A percentile compares a stretch with the other conserved stretches of the same genome.
phyloP scores from a whole-genome alignment of 2,113 vertebrate genomes.

The Chauna torquata region DNA sequence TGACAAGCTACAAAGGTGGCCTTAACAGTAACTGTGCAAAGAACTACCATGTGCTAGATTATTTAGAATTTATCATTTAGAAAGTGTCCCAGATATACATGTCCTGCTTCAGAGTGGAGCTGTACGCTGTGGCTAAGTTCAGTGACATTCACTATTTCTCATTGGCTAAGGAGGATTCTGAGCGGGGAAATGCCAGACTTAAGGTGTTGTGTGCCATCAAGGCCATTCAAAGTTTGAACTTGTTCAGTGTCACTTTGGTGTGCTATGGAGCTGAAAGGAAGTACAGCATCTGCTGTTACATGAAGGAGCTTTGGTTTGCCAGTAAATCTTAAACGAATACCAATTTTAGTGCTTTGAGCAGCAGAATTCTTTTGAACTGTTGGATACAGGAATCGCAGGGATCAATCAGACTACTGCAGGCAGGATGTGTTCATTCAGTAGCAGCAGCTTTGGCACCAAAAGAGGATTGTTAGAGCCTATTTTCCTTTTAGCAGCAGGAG shows the following conservation, averaged over 20 bases:
- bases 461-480: conserved; percentile 77
- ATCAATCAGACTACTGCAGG: conserved; percentile 74
- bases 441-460: conserved; percentile 73
- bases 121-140: not conserved
- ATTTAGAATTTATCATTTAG: conserved; percentile 34
- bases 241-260: conserved; percentile 23
- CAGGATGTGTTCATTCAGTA: conserved; percentile 76
- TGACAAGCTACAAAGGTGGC: conserved; percentile 29
- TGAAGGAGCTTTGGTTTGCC: conserved; percentile 49
- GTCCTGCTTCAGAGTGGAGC: not conserved
- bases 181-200: not conserved
- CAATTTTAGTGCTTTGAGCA: conserved; percentile 70
- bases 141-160: not conserved
- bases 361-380: conserved; percentile 72
- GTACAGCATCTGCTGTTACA: conserved; percentile 48
- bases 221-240: conserved; percentile 58
- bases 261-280: conserved; percentile 16
- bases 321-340: conserved; percentile 72
- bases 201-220: conserved; percentile 10
- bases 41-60: not conserved
- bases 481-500: conserved; percentile 79
- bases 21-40: conserved; percentile 2
- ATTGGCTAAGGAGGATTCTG: not conserved
- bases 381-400: conserved; percentile 71
- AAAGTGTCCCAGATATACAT: not conserved